Evolutionary conservation across 2,888 invertebrate genomes (phyloP).

Genomic region (Cheilosia scutellata): DNA sequence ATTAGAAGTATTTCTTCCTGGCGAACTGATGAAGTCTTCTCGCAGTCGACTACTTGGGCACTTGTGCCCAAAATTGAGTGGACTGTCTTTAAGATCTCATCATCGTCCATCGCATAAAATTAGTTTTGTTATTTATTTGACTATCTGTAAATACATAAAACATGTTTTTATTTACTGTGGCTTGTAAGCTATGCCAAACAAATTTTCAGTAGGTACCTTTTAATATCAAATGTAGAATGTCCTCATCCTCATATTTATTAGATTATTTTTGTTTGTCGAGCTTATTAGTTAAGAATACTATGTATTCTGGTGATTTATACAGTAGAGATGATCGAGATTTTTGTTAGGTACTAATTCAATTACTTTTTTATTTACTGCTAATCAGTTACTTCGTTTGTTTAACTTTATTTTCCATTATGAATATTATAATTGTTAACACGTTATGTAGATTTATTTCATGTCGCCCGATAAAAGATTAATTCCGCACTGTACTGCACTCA

Average conservation of each 20-base stretch:
- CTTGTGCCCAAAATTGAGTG: slow-evolving; percentile 90
- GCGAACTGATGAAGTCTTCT: slow-evolving; percentile 89
- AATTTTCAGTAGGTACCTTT: neutral
- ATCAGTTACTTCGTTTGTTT: neutral
- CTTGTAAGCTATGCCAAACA: too few species aligned
- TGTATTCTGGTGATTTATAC: too few species aligned
- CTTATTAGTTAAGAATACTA: too few species aligned
- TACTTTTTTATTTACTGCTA: neutral
- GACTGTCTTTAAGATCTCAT: slow-evolving; percentile 89
- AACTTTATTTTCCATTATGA: neutral
- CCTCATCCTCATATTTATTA: neutral
- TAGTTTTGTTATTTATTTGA: neutral
- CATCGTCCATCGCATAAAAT: slow-evolving; percentile 87
- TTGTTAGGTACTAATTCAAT: too few species aligned
- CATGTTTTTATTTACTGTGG: neutral
- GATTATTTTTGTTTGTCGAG: too few species aligned
- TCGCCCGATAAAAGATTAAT: neutral
- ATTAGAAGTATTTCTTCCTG: slow-evolving; percentile 90
- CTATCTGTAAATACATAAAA: neutral
- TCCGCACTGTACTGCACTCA: neutral
- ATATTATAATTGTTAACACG: neutral
- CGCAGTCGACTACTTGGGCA: slow-evolving; percentile 89
- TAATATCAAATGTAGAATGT: neutral
- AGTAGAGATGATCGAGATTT: too few species aligned
- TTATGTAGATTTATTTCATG: neutral